A percentile compares a stretch with the other conserved stretches of the same genome.
Evolutionary conservation across 2,797 vertebrate genomes (phyloP).

Genomic region (Sebastes trivittatus): DNA sequence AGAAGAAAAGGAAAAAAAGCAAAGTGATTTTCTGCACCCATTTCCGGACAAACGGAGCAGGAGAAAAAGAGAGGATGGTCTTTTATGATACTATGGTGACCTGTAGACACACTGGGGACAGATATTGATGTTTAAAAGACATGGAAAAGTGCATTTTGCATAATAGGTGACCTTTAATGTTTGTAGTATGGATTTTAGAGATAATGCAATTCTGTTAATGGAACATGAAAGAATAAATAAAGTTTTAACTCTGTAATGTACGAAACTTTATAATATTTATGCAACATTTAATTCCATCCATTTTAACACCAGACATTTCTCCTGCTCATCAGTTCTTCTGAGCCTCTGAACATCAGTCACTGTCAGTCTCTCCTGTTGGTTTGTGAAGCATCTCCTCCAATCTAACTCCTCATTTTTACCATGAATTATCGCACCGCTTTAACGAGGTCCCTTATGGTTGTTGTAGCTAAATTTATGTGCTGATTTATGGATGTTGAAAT

Average conservation of each 20-base stretch:
- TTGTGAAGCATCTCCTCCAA: not conserved
- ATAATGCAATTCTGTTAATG: not conserved
- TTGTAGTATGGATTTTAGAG: not conserved
- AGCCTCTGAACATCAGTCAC: not conserved
- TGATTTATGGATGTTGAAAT: not conserved
- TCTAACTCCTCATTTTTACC: not conserved
- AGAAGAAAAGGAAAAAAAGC: no score
- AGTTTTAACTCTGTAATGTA: not conserved
- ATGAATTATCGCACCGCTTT: not conserved
- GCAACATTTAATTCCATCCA: not conserved
- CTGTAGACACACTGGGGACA: no score
- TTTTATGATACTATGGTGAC: no score
- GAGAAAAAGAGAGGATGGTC: no score
- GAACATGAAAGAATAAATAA: not conserved
- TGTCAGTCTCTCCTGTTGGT: not conserved
- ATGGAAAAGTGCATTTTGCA: no score
- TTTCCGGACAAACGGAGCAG: no score
- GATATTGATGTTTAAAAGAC: no score
- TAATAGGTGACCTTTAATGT: no score
- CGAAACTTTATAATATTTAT: not conserved
- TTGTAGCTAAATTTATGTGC: not conserved
- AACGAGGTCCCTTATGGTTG: slow-evolving; percentile 10
- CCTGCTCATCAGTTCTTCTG: not conserved
- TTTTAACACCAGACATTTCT: not conserved
- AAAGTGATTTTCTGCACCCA: no score